Conservation (phyloP, 2,113 vertebrate genomes). For the Pygoscelis adeliae region DNA sequence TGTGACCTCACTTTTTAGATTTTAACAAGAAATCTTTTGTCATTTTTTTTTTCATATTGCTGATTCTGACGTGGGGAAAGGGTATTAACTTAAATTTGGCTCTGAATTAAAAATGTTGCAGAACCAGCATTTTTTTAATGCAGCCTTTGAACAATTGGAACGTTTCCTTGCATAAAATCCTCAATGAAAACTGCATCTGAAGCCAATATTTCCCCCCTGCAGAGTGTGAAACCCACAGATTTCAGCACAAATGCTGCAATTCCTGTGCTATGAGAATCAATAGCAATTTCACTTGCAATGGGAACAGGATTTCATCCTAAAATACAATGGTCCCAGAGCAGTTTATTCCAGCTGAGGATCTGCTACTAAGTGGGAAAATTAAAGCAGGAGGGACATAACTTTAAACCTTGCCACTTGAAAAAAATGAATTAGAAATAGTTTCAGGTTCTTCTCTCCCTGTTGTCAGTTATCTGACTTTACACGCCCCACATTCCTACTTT, state of each 20-base stretch:
- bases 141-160: conserved; percentile 12
- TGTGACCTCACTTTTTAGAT: not conserved
- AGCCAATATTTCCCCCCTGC: not conserved
- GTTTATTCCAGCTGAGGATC: not conserved
- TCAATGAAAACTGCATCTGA: conserved; percentile 10
- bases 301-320: not conserved
- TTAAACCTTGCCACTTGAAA: not conserved
- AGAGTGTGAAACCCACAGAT: conserved; percentile 51
- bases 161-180: conserved; percentile 26
- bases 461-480: not conserved
- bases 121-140: not conserved
- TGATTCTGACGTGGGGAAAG: not conserved
- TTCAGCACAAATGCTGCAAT: conserved; percentile 33
- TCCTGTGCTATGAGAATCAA: not conserved
- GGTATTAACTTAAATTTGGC: not conserved
- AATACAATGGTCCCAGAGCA: not conserved
- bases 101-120: not conserved
- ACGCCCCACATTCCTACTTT: not conserved
- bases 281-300: not conserved
- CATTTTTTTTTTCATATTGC: not conserved
- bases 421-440: not conserved
- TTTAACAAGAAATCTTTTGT: not conserved
- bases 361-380: not conserved
- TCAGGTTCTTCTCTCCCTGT: not conserved
- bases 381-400: not conserved